Percentiles rank a stretch among this genome's conserved stretches.
Evolutionary conservation across 2,113 vertebrate genomes (phyloP).

Genomic region (Grus americana): DNA sequence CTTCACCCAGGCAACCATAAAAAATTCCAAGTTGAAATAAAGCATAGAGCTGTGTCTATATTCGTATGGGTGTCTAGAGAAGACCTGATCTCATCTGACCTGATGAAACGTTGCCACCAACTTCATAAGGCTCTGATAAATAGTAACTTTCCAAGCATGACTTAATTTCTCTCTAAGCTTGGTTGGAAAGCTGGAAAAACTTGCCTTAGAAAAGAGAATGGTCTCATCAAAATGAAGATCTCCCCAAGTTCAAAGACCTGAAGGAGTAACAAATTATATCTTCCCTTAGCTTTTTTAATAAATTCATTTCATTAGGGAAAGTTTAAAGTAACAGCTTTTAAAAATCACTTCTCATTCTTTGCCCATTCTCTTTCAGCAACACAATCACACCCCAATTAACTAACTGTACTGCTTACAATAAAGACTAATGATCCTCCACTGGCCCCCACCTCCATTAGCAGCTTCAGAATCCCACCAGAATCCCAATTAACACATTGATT

Average conservation of each 20-base stretch:
- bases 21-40: not conserved
- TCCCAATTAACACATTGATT: conserved; percentile 68
- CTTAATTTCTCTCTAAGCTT: not conserved
- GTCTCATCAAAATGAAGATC: not conserved
- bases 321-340: conserved; percentile 42
- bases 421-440: conserved; percentile 49
- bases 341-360: conserved; percentile 34
- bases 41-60: not conserved
- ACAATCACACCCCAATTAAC: conserved; percentile 42
- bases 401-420: conserved; percentile 36
- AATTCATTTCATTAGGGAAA: not conserved
- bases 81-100: not conserved
- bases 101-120: not conserved
- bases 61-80: not conserved
- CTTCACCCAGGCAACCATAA: not conserved
- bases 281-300: conserved; percentile 7
- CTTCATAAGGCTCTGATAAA: not conserved
- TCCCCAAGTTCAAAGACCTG: not conserved
- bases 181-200: conserved; percentile 44
- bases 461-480: conserved; percentile 62
- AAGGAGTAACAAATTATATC: conserved; percentile 8
- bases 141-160: conserved; percentile 20
- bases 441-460: conserved; percentile 46
- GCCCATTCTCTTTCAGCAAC: not conserved
- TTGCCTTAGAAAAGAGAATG: not conserved